Percentiles rank a stretch among this genome's conserved stretches.
Conservation (phyloP, 2,888 invertebrate species). For the Mallateleia sp. region DNA sequence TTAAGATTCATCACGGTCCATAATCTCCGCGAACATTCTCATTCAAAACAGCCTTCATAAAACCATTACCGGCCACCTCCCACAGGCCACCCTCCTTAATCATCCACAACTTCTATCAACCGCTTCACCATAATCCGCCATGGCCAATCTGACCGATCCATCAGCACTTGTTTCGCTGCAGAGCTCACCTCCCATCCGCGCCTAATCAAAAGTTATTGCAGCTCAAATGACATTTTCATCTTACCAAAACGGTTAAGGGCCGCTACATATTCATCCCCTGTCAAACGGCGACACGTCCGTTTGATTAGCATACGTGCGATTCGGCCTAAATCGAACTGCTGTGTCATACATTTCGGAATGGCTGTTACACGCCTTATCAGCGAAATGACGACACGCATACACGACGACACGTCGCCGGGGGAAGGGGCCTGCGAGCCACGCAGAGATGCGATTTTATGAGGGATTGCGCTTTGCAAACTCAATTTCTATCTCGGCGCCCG, state of each 20-base stretch:
- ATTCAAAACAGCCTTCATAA: not conserved
- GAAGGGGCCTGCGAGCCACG: conserved; percentile 34
- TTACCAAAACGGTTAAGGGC: conserved; percentile 44
- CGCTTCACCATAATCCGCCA: conserved; percentile 10
- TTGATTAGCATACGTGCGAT: conserved; percentile 73
- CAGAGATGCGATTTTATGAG: conserved; percentile 77
- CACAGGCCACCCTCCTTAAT: not conserved
- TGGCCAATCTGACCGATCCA: conserved; percentile 32
- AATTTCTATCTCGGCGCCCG: conserved; percentile 83
- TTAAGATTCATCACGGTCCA: too few species aligned
- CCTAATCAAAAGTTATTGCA: conserved; percentile 58
- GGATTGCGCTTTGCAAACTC: conserved; percentile 84
- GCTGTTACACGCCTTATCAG: conserved; percentile 71
- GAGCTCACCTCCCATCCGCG: conserved; percentile 10
- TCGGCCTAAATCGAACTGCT: conserved; percentile 66
- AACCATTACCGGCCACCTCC: not conserved
- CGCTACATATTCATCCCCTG: conserved; percentile 60
- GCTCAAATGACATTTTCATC: conserved; percentile 57
- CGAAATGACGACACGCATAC: conserved; percentile 69
- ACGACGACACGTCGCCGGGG: not conserved
- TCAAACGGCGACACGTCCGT: conserved; percentile 32
- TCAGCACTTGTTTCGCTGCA: conserved; percentile 40
- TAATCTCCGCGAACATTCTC: too few species aligned
- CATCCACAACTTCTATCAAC: not conserved
- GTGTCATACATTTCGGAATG: conserved; percentile 69